Evolutionary conservation across 2,797 vertebrate genomes (phyloP), one percentile per base, ranked within the genome.

Genomic region (Botia kubotai): DNA sequence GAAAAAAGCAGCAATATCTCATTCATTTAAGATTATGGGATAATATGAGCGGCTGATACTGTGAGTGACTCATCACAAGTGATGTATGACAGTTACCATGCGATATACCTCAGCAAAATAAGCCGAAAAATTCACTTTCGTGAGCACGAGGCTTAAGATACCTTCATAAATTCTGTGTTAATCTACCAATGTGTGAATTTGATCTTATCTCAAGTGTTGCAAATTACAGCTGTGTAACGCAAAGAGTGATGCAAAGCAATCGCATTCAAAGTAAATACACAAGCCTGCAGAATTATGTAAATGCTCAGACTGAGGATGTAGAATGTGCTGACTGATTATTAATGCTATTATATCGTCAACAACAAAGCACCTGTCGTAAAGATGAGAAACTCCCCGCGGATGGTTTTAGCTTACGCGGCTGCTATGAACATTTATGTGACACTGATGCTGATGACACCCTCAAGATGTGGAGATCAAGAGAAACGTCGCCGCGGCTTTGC

Each of bases 381-480:
- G 80, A 84, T 84, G 67, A 7, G 74, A 69, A 67, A 79, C 43
- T 74, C 77, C 73, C 72, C n/a, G 21, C 69, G 19, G 63, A 75
- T 21, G 16, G 70, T 50, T 77, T 82, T 68, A 50, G 53, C 60
- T 50, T 82, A 80, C 50, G 83, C 82, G 67, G 72, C 80, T 83
- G 72, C 74, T 84, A 65, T 68, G 84, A 88, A 85, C 71, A 26
- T 72, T 53, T 17, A 65, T 76, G 81, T 86, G 82, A 79, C 83
- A 85, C 67, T 19, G 82, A 87, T 86, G 83, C 67, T 26, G 82
- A 87, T 85, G 83, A 87, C 21, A 74, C 73, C 77, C 86, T 75
- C 69, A 70, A 88, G 86, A 74, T 79, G 74, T 74, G 21, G 2
- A 46, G 43, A 46, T 46, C 43, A 46, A 90, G 75, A 81, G 80